Evolutionary conservation across 64 coral and sea anemone genomes (phyloP).

Genomic region (Pachyseris speciosa): DNA sequence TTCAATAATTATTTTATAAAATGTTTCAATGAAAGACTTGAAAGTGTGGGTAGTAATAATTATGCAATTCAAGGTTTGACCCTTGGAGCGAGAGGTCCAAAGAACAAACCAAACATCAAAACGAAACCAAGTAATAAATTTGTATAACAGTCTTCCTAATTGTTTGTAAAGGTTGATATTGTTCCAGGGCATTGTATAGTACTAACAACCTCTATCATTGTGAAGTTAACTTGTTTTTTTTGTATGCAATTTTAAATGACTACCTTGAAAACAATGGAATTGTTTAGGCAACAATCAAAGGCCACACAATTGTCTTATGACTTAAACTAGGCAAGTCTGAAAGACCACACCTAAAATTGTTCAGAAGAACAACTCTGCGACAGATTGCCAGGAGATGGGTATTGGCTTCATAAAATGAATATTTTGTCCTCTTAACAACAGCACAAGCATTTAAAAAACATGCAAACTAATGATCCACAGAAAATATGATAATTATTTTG

Average conservation of each 20-base stretch:
- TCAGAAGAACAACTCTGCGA: neutral
- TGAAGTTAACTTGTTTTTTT: neutral
- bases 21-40: too few relatives aligned
- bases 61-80: neutral
- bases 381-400: neutral
- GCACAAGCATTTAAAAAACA: too few relatives aligned
- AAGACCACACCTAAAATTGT: neutral
- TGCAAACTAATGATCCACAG: neutral
- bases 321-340: neutral
- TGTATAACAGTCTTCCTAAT: neutral
- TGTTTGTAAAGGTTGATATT: too few relatives aligned
- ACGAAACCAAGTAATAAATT: neutral
- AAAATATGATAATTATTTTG: too few relatives aligned
- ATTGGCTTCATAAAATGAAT: too few relatives aligned
- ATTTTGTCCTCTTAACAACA: too few relatives aligned
- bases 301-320: neutral
- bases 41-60: too few relatives aligned
- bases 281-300: neutral
- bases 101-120: neutral
- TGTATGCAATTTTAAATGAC: neutral
- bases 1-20: too few relatives aligned
- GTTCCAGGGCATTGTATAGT: too few relatives aligned
- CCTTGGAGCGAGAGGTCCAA: neutral
- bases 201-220: too few relatives aligned
- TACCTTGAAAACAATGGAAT: neutral